phyloP scores from a whole-genome alignment of 2,797 vertebrate genomes.

The Phataginus tricuspis region DNA sequence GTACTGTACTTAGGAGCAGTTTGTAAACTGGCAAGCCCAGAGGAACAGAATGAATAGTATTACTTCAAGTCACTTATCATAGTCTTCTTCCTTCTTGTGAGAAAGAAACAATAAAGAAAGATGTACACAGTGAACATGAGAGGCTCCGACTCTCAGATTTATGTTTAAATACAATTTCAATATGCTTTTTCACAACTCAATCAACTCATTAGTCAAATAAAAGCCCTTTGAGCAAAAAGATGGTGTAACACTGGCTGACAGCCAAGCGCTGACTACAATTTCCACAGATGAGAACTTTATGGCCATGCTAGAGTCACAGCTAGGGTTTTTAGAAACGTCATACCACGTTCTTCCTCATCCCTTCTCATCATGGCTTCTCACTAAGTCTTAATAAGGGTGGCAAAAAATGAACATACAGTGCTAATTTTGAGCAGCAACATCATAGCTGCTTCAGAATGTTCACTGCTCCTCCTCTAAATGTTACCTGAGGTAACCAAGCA shows the following conservation, averaged over 20 bases:
- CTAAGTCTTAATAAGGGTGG: neutral
- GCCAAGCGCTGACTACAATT: neutral
- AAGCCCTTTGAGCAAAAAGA: conserved; percentile 17
- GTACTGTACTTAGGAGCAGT: neutral
- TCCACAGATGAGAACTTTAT: neutral
- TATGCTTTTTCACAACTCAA: neutral
- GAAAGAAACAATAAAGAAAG: conserved; percentile 1
- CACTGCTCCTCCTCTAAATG: neutral
- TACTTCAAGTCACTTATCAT: neutral
- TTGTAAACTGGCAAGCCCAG: neutral
- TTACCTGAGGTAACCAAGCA: neutral
- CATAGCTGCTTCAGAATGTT: neutral
- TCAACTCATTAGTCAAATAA: conserved; percentile 12
- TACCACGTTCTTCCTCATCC: neutral
- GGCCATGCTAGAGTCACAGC: neutral
- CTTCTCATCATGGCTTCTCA: neutral
- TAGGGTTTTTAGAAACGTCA: conserved; percentile 1
- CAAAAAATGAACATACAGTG: neutral
- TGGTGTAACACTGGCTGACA: neutral
- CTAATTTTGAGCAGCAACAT: neutral
- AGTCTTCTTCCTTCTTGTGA: neutral
- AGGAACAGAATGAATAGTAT: neutral
- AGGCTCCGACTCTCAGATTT: neutral
- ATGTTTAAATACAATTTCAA: conserved; percentile 11
- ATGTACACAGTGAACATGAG: neutral